Conservation (phyloP, 2,888 invertebrate genomes). For the Drosophila prolongata region DNA sequence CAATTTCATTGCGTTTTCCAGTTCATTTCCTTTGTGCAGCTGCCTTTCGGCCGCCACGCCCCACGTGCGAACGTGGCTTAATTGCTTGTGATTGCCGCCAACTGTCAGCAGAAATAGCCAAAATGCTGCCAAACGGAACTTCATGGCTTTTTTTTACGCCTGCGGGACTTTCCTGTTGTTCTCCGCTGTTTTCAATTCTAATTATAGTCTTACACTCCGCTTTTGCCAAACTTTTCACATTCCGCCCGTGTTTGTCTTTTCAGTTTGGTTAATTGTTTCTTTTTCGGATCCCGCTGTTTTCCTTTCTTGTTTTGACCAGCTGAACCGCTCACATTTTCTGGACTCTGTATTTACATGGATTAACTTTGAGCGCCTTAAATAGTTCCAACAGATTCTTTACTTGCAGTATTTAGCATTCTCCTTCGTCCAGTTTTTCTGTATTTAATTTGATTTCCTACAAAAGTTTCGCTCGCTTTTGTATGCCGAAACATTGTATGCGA, state of each 20-base stretch:
- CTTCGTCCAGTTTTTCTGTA: constrained; percentile 33
- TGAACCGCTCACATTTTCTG: constrained; percentile 56
- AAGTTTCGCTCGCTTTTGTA: constrained; percentile 54
- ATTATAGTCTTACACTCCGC: constrained; percentile 12
- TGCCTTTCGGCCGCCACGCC: constrained; percentile 25
- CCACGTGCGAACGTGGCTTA: constrained; percentile 64
- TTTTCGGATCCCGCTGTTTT: constrained; percentile 5
- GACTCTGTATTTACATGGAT: constrained; percentile 30
- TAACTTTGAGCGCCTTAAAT: constrained; percentile 37
- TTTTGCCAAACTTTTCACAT: constrained; percentile 30
- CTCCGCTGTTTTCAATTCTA: constrained; percentile 24
- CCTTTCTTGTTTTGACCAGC: constrained; percentile 49
- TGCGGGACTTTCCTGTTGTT: constrained; percentile 17
- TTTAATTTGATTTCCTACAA: constrained; percentile 43
- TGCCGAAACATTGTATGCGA: constrained; percentile 12
- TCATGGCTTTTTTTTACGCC: constrained; percentile 59
- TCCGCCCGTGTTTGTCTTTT: constrained; percentile 29
- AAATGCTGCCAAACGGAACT: constrained; percentile 76
- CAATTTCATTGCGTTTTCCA: constrained; percentile 66
- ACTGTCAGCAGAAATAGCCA: constrained; percentile 82
- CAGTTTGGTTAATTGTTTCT: constrained; percentile 27
- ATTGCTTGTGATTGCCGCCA: constrained; percentile 74
- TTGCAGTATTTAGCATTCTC: constrained; percentile 52
- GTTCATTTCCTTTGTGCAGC: constrained; percentile 65
- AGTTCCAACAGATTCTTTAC: constrained; percentile 56